Conservation (phyloP, 2,797 vertebrate genomes). For the Antrozous pallidus region DNA sequence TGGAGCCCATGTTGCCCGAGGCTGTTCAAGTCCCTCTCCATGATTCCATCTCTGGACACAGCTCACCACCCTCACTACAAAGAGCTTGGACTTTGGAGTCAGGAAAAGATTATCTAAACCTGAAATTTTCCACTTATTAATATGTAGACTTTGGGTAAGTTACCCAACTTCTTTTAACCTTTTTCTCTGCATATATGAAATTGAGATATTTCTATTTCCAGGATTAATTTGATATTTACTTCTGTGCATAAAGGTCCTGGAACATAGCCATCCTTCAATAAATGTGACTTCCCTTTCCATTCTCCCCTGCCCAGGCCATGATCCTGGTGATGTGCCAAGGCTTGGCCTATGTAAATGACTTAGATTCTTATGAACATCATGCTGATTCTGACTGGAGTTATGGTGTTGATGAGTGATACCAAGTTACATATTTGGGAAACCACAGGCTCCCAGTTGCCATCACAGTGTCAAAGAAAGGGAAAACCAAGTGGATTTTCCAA, state of each 20-base stretch:
- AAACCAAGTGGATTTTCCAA: not conserved
- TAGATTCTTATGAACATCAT: constrained; percentile 11
- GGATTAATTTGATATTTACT: not conserved
- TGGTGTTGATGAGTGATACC: not conserved
- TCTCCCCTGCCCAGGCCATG: not conserved
- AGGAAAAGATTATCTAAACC: not conserved
- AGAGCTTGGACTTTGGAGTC: not conserved
- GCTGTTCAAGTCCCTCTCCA: not conserved
- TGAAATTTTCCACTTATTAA: not conserved
- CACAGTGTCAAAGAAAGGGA: not conserved
- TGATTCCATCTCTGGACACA: not conserved
- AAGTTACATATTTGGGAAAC: not conserved
- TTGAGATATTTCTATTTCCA: not conserved
- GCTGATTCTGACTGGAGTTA: not conserved
- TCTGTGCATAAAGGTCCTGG: not conserved
- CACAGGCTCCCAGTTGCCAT: not conserved
- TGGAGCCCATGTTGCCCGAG: not conserved
- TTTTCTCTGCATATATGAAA: not conserved
- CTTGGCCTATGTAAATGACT: not conserved
- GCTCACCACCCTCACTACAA: not conserved
- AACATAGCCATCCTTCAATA: not conserved
- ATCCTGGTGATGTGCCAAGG: not conserved
- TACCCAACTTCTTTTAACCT: not conserved
- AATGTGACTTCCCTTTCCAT: not conserved
- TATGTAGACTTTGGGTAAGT: not conserved